phyloP scores from a whole-genome alignment of 1,140 invertebrate genomes.

The Calycopis cecrops region DNA sequence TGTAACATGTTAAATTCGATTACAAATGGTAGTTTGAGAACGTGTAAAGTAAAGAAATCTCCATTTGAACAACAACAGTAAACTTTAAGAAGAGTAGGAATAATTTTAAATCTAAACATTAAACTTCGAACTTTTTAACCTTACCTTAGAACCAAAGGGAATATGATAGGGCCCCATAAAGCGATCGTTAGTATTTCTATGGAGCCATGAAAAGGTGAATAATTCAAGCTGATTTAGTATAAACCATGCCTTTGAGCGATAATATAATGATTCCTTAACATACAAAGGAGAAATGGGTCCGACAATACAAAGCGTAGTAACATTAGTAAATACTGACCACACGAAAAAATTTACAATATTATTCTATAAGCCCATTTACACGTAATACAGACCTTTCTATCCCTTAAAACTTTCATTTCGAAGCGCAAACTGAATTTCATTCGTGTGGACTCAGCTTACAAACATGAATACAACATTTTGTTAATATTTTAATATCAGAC shows the following conservation, averaged over 20 bases:
- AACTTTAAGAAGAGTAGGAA: slow-evolving; percentile 8
- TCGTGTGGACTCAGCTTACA: slow-evolving; percentile 23
- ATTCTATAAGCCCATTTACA: slow-evolving; percentile 2
- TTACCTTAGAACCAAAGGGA: slow-evolving; percentile 1
- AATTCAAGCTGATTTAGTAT: slow-evolving; percentile 9
- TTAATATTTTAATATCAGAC: slow-evolving; percentile 29
- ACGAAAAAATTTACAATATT: slow-evolving; percentile 25
- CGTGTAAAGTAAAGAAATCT: too few species aligned
- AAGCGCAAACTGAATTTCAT: slow-evolving; percentile 25
- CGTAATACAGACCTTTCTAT: slow-evolving; percentile 19
- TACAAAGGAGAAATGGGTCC: slow-evolving; percentile 17
- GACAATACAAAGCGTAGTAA: slow-evolving; percentile 28
- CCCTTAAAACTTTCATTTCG: background rate
- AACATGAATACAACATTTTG: slow-evolving; percentile 32
- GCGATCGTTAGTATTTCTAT: slow-evolving; percentile 5
- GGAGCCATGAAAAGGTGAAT: background rate
- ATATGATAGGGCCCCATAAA: slow-evolving; percentile 7
- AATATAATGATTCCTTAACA: slow-evolving; percentile 1
- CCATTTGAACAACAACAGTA: too few species aligned
- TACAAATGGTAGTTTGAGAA: too few species aligned
- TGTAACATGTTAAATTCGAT: too few species aligned
- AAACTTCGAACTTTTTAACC: slow-evolving; percentile 1
- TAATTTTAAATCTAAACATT: slow-evolving; percentile 3
- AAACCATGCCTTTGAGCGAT: slow-evolving; percentile 11
- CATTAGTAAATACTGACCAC: slow-evolving; percentile 17